Evolutionary conservation across 2,113 vertebrate genomes (phyloP), one percentile per base, ranked within the genome.

Genomic region (Oryzias javanicus): DNA sequence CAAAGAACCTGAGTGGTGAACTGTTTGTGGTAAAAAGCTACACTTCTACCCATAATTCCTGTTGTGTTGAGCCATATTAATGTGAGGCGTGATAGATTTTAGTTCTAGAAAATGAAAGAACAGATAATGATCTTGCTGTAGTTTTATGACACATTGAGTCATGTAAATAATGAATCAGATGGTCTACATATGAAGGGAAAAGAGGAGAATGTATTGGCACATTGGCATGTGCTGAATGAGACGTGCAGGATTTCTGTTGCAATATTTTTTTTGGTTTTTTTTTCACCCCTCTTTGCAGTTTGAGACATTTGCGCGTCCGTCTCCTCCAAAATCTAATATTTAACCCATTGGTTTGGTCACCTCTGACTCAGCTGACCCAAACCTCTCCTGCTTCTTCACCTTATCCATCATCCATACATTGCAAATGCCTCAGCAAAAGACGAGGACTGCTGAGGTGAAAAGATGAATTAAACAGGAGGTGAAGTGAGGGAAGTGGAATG

Each of bases 111-210:
- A 71, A 83, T 57, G 83, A 80, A 67, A 66, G 63, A 63, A 73
- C 66, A 35, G 69, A 70, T 63, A 89, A 80, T 88, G 82, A 79
- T 82, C 88, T 85, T 71, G 76, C 80, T 69, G 78, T 84, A 87
- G 89, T 87, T 90, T 90, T 89, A 89, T 90, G 82, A 85, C 78
- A 86, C 80, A 82, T 90, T 84, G 80, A 85, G 75, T 87, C 74
- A 61, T 82, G 79, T 90, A 89, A 90, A 91, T 90, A 91, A 91
- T 90, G 82, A 86, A 90, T 90, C 81, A 75, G 82, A 74, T 75
- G 74, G 79, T 80, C 77, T 81, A 58, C 22, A 60, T 57, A 42
- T 57, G 76, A 51, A 42, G 70, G 25, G 72, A 70, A 77, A 79
- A 52, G 44, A 66, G 72, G 61, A 45, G 61, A 66, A 78, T 74